Base-by-base conservation (phyloP, 2,888 invertebrate genomes). In the Aphidoletes aphidimyza region DNA sequence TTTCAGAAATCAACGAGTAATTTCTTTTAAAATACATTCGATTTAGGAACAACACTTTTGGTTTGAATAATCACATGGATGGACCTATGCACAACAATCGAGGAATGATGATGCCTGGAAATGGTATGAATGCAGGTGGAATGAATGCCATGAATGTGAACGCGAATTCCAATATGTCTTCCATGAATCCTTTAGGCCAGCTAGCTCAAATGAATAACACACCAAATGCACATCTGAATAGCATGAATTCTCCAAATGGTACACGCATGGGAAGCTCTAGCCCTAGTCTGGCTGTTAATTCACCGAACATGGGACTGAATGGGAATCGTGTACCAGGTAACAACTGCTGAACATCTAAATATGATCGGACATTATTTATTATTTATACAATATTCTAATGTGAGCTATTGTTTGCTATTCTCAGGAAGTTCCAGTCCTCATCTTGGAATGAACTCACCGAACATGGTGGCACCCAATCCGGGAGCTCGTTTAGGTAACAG, bases 401-500 rank as follows among this genome's bases (percentile, higher is more conserved):
- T n/a, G n/a, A n/a, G n/a, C n/a, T n/a, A n/a, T n/a, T n/a, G n/a
- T n/a, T n/a, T n/a, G n/a, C n/a, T n/a, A n/a, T n/a, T n/a, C n/a
- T n/a, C 42, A 69, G 69, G 69, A 2, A 81, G 81, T 22, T 36
- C 81, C 36, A 81, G 81, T 81, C 81, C 81, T 8, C 81, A 81
- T 22, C 36, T 81, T n/a, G 81, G 37, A 8, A 81, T 81, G 81
- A 81, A 81, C 22, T 81, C 81, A 37, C 81, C 81, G 9, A 54
- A 54, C 17, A 8, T 54, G 54, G 54, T 19, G 54, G 54, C 81
- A 87, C 87, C 86, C 88, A 59, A 84, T 86, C 85, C 22, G 86
- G 86, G 85, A 86, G 86, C 9, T 86, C 86, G 90, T 91, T 19
- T 90, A 34, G 86, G 86, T 39, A 86, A 87, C 84, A 93, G 92